Percentiles rank a stretch among this genome's conserved stretches.
Evolutionary conservation across 2,888 invertebrate species (phyloP).

Genomic region (Ischnus inquisitorius): DNA sequence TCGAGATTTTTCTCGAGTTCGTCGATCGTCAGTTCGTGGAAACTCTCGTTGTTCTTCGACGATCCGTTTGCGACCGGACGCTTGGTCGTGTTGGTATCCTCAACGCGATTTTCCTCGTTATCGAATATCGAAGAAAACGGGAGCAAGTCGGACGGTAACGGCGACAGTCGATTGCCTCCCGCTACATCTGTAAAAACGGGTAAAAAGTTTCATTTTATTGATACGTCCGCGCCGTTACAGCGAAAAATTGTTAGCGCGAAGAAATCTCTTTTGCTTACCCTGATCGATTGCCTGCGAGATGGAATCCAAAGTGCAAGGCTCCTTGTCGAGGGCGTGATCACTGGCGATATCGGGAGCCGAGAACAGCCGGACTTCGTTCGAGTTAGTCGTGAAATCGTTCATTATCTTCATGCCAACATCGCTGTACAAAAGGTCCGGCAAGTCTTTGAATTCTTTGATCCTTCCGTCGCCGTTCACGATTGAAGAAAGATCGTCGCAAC

Average conservation of each 20-base stretch:
- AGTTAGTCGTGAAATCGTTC: background rate
- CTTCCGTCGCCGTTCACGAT: background rate
- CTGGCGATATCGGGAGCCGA: background rate
- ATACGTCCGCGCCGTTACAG: too few species aligned
- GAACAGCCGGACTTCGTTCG: background rate
- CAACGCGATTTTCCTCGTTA: background rate
- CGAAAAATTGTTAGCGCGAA: background rate
- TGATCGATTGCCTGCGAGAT: constrained; percentile 50
- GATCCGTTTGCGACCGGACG: background rate
- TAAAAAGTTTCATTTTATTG: background rate
- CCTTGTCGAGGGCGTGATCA: constrained; percentile 17
- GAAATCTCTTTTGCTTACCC: constrained; percentile 23
- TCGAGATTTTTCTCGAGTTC: background rate
- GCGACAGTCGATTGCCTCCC: constrained; percentile 46
- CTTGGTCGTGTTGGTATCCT: background rate
- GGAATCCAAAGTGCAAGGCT: constrained; percentile 26
- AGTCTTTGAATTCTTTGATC: background rate
- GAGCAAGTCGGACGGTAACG: background rate
- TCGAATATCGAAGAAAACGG: background rate
- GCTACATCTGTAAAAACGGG: constrained; percentile 30
- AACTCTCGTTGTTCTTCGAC: background rate
- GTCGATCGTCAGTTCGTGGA: background rate
- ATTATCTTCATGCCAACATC: background rate
- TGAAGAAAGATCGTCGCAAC: constrained; percentile 1
- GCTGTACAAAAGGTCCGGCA: constrained; percentile 7